Percentiles rank a stretch among this genome's conserved stretches.
Evolutionary conservation across 2,113 vertebrate genomes (phyloP).

Genomic region (Bettongia penicillata): DNA sequence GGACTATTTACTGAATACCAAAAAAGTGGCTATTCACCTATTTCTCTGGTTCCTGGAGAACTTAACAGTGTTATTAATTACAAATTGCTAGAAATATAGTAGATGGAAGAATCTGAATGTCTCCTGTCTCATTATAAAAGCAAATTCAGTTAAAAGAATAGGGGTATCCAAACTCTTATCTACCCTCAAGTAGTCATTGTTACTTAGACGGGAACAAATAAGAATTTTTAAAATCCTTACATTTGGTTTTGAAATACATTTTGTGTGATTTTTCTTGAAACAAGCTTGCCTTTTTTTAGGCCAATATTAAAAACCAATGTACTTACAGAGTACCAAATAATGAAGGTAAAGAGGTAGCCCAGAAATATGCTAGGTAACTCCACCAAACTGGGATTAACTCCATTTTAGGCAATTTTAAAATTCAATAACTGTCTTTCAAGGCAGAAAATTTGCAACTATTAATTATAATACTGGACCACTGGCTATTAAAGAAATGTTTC

Average conservation of each 20-base stretch:
- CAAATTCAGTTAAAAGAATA: not conserved
- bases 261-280: constrained; percentile 6
- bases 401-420: not conserved
- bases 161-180: not conserved
- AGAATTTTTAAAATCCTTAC: not conserved
- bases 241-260: not conserved
- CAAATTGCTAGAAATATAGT: constrained; percentile 12
- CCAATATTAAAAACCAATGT: constrained; percentile 35
- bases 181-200: not conserved
- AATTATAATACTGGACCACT: not conserved
- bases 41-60: constrained; percentile 1
- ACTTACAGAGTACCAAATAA: not conserved
- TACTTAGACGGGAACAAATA: not conserved
- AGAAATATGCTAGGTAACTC: not conserved
- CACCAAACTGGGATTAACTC: not conserved
- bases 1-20: not conserved
- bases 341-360: not conserved
- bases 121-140: not conserved
- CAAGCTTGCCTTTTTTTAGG: constrained; percentile 4
- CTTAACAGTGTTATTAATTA: not conserved
- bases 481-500: not conserved
- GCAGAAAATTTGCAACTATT: not conserved
- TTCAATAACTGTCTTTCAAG: not conserved
- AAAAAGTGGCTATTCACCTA: not conserved
- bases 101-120: not conserved